phyloP scores from a whole-genome alignment of 2,113 vertebrate genomes.

The Polypterus senegalus region DNA sequence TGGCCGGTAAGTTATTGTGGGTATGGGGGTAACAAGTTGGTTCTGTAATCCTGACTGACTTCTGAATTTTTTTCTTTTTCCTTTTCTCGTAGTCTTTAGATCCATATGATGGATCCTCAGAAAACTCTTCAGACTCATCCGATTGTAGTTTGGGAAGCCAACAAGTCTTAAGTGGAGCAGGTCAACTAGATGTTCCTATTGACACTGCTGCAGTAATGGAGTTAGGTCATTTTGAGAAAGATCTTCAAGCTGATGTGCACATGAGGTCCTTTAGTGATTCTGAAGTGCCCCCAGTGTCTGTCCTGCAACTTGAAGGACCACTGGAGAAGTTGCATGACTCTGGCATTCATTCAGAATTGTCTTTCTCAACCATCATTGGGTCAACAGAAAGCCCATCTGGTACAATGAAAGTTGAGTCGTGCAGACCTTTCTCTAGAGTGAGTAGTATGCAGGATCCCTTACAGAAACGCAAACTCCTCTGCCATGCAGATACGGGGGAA shows the following conservation, averaged over 20 bases:
- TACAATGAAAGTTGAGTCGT: neutral
- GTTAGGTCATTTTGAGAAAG: slow-evolving; percentile 8
- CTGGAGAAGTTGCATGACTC: slow-evolving; percentile 1
- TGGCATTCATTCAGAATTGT: neutral
- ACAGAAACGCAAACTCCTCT: slow-evolving; percentile 40
- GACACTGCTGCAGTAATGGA: slow-evolving; percentile 1
- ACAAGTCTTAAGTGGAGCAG: slow-evolving; percentile 14
- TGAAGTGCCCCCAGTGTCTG: slow-evolving; percentile 3
- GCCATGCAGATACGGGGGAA: slow-evolving; percentile 23
- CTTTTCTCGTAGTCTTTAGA: slow-evolving; percentile 53
- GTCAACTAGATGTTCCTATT: neutral
- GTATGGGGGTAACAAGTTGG: too few relatives aligned
- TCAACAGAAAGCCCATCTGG: neutral
- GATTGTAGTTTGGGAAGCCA: slow-evolving; percentile 18
- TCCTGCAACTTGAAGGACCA: rapidly evolving
- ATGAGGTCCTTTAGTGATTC: slow-evolving; percentile 36
- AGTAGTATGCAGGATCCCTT: slow-evolving; percentile 6
- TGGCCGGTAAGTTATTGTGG: too few relatives aligned
- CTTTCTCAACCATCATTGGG: too few relatives aligned
- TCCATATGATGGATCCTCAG: slow-evolving; percentile 65
- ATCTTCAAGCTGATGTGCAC: slow-evolving; percentile 20
- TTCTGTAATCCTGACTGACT: too few relatives aligned
- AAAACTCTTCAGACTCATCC: slow-evolving; percentile 36
- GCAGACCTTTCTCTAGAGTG: neutral
- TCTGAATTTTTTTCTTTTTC: neutral